Percentiles rank a stretch among this genome's conserved stretches.
phyloP scores from a whole-genome alignment of 2,888 invertebrate species.

The Capitulum mitella region DNA sequence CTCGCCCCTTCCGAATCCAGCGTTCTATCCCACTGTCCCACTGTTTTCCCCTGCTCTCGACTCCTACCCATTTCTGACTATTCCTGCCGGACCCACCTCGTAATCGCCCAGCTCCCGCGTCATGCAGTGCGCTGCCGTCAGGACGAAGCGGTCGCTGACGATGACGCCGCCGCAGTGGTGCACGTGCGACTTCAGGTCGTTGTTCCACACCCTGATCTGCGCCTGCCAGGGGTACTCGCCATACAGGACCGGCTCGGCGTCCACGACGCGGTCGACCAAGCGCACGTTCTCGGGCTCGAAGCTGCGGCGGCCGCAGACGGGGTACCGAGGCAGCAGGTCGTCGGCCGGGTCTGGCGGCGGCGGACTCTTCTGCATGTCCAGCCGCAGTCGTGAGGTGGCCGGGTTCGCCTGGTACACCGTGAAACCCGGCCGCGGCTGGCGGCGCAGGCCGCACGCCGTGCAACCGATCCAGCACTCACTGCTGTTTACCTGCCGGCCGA shows the following conservation, averaged over 20 bases:
- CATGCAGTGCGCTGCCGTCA: neutral
- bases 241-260: neutral
- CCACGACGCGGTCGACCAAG: neutral
- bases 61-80: too few relatives aligned
- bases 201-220: neutral
- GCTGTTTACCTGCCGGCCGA: neutral
- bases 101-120: neutral
- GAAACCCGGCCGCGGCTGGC: neutral
- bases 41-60: too few relatives aligned
- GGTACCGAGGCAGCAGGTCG: neutral
- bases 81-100: too few relatives aligned
- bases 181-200: neutral
- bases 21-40: too few relatives aligned
- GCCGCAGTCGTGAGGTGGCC: neutral
- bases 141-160: neutral
- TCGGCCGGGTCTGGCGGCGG: neutral
- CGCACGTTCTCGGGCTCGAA: neutral
- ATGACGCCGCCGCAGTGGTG: neutral
- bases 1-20: too few relatives aligned
- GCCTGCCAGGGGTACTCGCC: slow-evolving; percentile 10
- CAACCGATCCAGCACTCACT: neutral
- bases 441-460: neutral
- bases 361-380: neutral
- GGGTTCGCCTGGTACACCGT: neutral
- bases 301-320: neutral